These are phyloP conservation scores for Rhyacichthys aspro DNA, from an alignment of 2,797 vertebrate genomes.

Conservation along the genomic window DNA sequence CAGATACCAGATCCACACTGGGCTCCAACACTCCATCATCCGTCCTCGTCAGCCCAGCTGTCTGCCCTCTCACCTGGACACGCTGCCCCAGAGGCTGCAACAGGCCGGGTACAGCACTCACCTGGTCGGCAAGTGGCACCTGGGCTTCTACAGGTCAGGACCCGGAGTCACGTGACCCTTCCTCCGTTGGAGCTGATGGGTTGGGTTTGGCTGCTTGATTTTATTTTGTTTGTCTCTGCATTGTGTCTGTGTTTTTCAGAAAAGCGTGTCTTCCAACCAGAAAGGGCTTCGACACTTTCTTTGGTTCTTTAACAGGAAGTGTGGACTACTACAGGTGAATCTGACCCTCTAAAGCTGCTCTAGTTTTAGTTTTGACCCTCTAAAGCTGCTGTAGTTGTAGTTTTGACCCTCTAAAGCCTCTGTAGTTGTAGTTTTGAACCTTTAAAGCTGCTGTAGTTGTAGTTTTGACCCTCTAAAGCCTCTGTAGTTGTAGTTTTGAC, in stretches of 20 bases:
- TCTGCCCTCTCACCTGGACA: conserved; percentile 88
- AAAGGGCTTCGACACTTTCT: conserved; percentile 92
- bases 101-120: conserved; percentile 92
- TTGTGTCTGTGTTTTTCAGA: conserved; percentile 29
- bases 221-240: not conserved
- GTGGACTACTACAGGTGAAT: conserved; percentile 91
- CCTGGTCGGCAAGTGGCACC: conserved; percentile 98
- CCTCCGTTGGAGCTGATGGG: too few species aligned
- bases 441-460: too few species aligned
- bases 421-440: too few species aligned
- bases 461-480: too few species aligned
- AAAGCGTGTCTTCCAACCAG: conserved; percentile 89
- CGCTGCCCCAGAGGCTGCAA: conserved; percentile 92
- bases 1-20: conserved; percentile 98
- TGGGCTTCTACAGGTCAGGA: conserved; percentile 93
- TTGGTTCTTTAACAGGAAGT: conserved; percentile 94
- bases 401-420: too few species aligned
- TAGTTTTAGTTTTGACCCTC: too few species aligned
- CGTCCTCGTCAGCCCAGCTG: conserved; percentile 95
- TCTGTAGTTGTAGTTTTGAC: too few species aligned
- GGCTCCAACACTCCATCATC: conserved; percentile 97
- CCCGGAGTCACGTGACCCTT: too few species aligned
- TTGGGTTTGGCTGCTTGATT: too few species aligned
- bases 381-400: too few species aligned
- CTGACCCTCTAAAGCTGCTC: not conserved